Evolutionary conservation across 1,140 invertebrate species (phyloP).

Genomic region (Drosophila equinoxialis): DNA sequence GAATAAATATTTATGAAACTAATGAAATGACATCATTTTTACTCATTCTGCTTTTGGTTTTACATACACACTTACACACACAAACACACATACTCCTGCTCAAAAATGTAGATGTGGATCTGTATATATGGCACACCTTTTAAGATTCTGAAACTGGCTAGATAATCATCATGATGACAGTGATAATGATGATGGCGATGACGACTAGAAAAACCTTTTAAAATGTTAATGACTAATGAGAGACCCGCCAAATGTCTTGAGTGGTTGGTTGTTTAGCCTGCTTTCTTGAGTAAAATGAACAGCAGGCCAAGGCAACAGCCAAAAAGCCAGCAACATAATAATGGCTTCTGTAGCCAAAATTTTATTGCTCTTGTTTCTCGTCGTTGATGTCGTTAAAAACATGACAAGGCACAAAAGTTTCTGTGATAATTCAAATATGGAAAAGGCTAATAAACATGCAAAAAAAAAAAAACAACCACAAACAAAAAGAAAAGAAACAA

Average conservation of each 20-base stretch:
- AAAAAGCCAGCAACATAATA: slow-evolving; percentile 29
- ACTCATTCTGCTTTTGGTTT: slow-evolving; percentile 13
- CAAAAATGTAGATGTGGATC: background rate
- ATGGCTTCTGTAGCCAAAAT: slow-evolving; percentile 46
- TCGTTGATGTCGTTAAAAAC: slow-evolving; percentile 65
- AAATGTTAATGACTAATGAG: slow-evolving; percentile 76
- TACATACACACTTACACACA: background rate
- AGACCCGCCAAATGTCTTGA: slow-evolving; percentile 48
- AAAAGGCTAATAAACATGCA: slow-evolving; percentile 11
- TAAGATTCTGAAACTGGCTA: slow-evolving; percentile 27
- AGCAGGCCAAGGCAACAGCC: background rate
- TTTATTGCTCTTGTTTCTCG: slow-evolving; percentile 66
- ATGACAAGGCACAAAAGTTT: slow-evolving; percentile 64
- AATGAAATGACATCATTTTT: slow-evolving; percentile 73
- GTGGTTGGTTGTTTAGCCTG: background rate
- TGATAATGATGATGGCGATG: slow-evolving; percentile 36
- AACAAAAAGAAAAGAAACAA: background rate
- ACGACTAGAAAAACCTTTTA: slow-evolving; percentile 76
- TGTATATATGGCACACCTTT: slow-evolving; percentile 41
- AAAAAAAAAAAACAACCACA: background rate
- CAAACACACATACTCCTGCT: background rate
- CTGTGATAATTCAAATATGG: slow-evolving; percentile 57
- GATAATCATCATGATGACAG: slow-evolving; percentile 36
- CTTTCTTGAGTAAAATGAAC: background rate
- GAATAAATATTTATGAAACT: slow-evolving; percentile 81